These are phyloP conservation scores for Moxostoma hubbsi DNA, from an alignment of 2,797 vertebrate species.

Conservation along the genomic window DNA sequence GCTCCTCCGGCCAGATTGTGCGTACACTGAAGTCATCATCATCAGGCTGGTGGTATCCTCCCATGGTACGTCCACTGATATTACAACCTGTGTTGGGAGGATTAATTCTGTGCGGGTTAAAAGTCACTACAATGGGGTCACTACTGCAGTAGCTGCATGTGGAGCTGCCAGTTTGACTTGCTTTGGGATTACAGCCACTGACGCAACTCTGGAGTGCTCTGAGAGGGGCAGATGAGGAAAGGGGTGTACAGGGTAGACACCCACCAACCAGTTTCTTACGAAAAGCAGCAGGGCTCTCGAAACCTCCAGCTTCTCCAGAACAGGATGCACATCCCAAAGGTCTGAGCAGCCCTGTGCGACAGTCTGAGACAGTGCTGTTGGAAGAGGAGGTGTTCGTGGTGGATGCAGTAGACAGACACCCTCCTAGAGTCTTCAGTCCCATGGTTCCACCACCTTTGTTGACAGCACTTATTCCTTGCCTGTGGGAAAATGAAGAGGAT, in stretches of 20 bases:
- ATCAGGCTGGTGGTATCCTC: constrained; percentile 71
- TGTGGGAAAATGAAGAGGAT: constrained; percentile 74
- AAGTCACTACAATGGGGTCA: constrained; percentile 87
- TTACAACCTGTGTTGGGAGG: constrained; percentile 71
- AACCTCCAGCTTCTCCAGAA: constrained; percentile 72
- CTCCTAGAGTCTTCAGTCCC: constrained; percentile 78
- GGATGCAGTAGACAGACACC: constrained; percentile 80
- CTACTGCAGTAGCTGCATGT: constrained; percentile 89
- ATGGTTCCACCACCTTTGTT: constrained; percentile 66
- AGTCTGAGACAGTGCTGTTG: constrained; percentile 80
- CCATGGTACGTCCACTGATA: constrained; percentile 62
- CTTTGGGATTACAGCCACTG: constrained; percentile 81
- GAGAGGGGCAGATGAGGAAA: constrained; percentile 78
- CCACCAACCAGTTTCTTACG: constrained; percentile 79
- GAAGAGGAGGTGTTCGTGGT: constrained; percentile 83
- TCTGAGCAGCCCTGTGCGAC: constrained; percentile 73
- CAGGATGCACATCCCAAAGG: constrained; percentile 79
- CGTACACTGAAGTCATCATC: constrained; percentile 85
- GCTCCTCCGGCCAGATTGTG: constrained; percentile 87
- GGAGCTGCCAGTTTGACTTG: constrained; percentile 83
- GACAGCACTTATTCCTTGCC: constrained; percentile 65
- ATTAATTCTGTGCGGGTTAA: constrained; percentile 79
- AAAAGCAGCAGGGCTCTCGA: constrained; percentile 79
- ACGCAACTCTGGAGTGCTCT: constrained; percentile 82
- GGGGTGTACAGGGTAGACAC: constrained; percentile 80